Base-by-base conservation (phyloP, 64 coral and sea anemone species). In the Montipora cactus region DNA sequence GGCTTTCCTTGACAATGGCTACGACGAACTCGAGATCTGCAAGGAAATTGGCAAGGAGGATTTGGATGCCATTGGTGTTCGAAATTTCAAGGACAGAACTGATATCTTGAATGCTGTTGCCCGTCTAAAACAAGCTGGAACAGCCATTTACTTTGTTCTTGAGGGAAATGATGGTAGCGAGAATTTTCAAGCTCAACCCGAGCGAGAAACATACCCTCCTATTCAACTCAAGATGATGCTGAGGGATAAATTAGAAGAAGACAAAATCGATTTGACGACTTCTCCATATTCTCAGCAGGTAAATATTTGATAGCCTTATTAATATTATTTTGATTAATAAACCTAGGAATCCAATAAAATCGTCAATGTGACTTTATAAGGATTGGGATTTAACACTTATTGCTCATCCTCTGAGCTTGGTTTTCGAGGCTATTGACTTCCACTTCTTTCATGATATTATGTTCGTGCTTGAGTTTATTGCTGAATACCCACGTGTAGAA, bases 11-110 rank as follows among this genome's bases (percentile, higher is more conserved):
- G 98, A 99, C 61, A 99, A 99, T 89, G 98, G 98, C 80, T 99
- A 99, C 52, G 98, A 99, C 71, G 98, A 99, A 51, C 88, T 99
- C 62, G 95, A 99, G 71, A 99, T 99, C 49, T 99, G 98, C 81
- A 99, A 99, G 79, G 95, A 99, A 74, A 99, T 99, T 10, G 98
- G 98, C 28, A 93, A 95, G 18, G 98, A 99, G 11, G 98, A 99
- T 80, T 94, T 99, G 86, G 98, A 99, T 59, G 98, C 98, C 14
- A 99, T 99, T 57, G 98, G 98, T 66, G 98, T 99, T 47, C 91
- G 61, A 47, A 99, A 99, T 80, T 51, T 85, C 15, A 99, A 92
- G 75, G 98, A 99, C 72, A 93, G 98, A 87, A 75, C 89, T 77
- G 98, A 99, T 90, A 99, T 99, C 67, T 75, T 96, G 44, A 94